Evolutionary conservation across 2,113 vertebrate genomes (phyloP), one percentile per base, ranked within the genome.

Genomic region (Desmodus rotundus): DNA sequence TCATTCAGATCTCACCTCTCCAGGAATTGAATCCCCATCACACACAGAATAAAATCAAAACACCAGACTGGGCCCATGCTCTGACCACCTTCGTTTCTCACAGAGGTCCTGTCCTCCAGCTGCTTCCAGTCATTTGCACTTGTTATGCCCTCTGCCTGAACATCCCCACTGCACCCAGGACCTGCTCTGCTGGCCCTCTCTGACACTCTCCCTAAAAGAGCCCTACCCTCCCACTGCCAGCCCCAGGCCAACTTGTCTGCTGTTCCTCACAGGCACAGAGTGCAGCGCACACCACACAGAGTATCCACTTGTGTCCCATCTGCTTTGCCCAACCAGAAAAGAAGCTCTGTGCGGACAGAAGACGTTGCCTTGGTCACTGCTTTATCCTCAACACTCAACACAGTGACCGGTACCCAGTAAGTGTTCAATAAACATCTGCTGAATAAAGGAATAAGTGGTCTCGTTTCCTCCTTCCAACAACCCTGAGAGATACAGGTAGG

Each of bases 231-330:
- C 28, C 26, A 58, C 14, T 22, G 10, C 15, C 20, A 4, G 47
- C 2, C 63, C 43, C n/a, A 3, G 5, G 20, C 36, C 61, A 68
- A 72, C 26, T 16, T 28, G 1, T 2, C 19, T 4, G 26, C 31
- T 43, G 50, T 36, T 50, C 38, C 43, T 26, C 4, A 0, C 74
- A 54, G 41, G 56, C 10, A 3, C 0, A 7, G 56, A 26, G 26
- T 2, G 14, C 70, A 33, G 3, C 0, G 45, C 17, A 58, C 85
- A 10, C 2, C 8, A 26, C n/a, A 13, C 3, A 0, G 7, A 19
- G 33, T 13, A 24, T 4, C n/a, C 13, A 10, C 12, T 16, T 3
- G 4, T 14, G 17, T n/a, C 72, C 33, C 0, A 0, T 11, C 61
- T 47, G 31, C 14, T 16, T 33, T 7, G 5, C 63, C 86, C n/a